These are phyloP conservation scores for Trichomalopsis sarcophagae DNA, from an alignment of 1,140 invertebrate species.

Conservation along the genomic window DNA sequence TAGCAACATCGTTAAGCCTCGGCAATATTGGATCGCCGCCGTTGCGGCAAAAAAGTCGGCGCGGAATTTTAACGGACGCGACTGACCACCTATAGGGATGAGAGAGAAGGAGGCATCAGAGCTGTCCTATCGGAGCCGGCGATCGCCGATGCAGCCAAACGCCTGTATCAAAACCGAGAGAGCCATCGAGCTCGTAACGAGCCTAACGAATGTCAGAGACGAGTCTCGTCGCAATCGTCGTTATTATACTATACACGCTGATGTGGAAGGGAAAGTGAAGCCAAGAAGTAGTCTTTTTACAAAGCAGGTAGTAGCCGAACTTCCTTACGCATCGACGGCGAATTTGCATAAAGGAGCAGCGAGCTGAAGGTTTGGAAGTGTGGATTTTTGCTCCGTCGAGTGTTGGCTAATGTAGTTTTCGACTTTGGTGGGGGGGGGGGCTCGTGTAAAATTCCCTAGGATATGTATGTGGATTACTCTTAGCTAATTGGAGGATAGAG, in stretches of 20 bases:
- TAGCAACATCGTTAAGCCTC: not conserved
- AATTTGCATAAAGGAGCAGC: slow-evolving; percentile 16
- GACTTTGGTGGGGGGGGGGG: too few relatives aligned
- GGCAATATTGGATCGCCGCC: not conserved
- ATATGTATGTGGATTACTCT: too few relatives aligned
- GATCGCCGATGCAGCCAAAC: slow-evolving; percentile 37
- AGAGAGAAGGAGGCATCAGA: not conserved
- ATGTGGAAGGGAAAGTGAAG: not conserved
- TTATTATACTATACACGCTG: not conserved
- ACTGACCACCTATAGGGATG: slow-evolving; percentile 23
- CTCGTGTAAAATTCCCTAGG: too few relatives aligned
- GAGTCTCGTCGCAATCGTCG: not conserved
- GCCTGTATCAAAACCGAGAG: slow-evolving; percentile 42
- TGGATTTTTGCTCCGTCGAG: too few relatives aligned
- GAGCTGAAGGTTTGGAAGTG: too few relatives aligned
- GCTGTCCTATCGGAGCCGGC: slow-evolving; percentile 3
- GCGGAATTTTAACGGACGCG: slow-evolving; percentile 40
- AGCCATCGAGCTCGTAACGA: slow-evolving; percentile 18
- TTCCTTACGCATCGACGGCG: not conserved
- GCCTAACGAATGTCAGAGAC: slow-evolving; percentile 32
- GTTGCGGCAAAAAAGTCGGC: slow-evolving; percentile 12
- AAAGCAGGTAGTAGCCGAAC: not conserved
- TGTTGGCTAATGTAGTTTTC: too few relatives aligned
- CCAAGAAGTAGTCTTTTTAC: not conserved
- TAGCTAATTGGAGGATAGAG: too few relatives aligned